Conservation (phyloP, 2,797 vertebrate genomes). For the Synaphobranchus kaupii region DNA sequence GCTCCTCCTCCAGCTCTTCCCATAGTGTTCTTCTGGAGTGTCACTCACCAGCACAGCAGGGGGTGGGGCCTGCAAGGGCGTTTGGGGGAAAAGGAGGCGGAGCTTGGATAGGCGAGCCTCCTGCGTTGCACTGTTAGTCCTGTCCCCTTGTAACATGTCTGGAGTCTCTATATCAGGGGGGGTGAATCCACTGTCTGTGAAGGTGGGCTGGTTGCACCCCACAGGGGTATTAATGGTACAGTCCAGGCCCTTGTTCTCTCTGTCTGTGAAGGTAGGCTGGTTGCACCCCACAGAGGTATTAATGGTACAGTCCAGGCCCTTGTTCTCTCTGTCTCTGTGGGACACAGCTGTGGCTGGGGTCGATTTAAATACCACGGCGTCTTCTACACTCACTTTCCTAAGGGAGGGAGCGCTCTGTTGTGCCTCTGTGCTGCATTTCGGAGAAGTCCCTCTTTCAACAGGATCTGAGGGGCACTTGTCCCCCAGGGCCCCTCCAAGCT, state of each 20-base stretch:
- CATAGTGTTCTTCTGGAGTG: slow-evolving; percentile 12
- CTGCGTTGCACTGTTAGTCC: background rate
- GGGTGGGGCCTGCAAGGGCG: background rate
- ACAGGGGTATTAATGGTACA: background rate
- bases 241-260: background rate
- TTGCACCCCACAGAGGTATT: background rate
- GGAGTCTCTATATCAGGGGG: slow-evolving; percentile 4
- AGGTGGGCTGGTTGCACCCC: background rate
- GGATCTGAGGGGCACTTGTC: background rate
- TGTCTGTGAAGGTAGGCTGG: too few species aligned
- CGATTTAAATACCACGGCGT: background rate
- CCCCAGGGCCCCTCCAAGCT: background rate
- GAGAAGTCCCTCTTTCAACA: background rate
- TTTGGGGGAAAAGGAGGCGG: background rate
- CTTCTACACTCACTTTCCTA: background rate
- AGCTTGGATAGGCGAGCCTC: background rate
- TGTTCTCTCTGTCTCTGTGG: background rate
- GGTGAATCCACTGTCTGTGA: background rate
- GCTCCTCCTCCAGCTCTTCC: background rate
- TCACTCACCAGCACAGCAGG: slow-evolving; percentile 8
- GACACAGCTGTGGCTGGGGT: background rate
- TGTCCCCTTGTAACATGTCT: background rate
- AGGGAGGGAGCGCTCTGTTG: background rate
- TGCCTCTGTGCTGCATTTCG: background rate
- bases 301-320: background rate